Conservation (phyloP, 2,113 vertebrate genomes). For the Eublepharis macularius region DNA sequence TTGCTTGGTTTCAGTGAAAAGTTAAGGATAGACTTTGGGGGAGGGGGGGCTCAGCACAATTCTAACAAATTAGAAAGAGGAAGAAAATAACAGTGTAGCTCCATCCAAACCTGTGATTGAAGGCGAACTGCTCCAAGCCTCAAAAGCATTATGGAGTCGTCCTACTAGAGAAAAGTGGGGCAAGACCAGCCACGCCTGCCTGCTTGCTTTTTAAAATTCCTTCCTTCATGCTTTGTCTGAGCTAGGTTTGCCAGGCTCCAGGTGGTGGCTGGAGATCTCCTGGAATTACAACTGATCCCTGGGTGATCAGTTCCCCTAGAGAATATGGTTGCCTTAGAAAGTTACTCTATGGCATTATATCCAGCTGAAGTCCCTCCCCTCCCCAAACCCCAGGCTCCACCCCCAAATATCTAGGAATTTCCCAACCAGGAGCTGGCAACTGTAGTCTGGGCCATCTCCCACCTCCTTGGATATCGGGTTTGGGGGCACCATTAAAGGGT, state of each 20-base stretch:
- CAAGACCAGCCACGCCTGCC: not conserved
- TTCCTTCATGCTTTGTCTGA: not conserved
- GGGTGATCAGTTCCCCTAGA: too few relatives aligned
- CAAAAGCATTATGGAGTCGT: not conserved
- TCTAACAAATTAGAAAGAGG: accelerated
- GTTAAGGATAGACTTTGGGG: not conserved
- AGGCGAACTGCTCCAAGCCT: not conserved
- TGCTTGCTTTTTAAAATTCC: not conserved
- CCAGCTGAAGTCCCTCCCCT: too few relatives aligned
- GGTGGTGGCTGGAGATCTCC: too few relatives aligned
- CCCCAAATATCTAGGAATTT: too few relatives aligned
- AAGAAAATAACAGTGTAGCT: not conserved
- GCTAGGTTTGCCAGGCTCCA: too few relatives aligned
- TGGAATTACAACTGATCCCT: too few relatives aligned
- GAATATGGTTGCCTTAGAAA: too few relatives aligned
- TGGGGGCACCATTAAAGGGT: not conserved
- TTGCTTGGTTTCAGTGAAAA: not conserved
- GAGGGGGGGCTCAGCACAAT: accelerated
- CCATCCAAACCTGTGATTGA: not conserved
- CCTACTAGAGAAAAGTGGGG: not conserved
- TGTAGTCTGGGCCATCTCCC: too few relatives aligned
- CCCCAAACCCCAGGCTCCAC: too few relatives aligned
- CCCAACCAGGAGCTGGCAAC: too few relatives aligned
- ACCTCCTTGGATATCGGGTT: too few relatives aligned
- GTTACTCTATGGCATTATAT: too few relatives aligned